Conservation (phyloP, 2,888 invertebrate genomes). For the Stegana nigrithorax region DNA sequence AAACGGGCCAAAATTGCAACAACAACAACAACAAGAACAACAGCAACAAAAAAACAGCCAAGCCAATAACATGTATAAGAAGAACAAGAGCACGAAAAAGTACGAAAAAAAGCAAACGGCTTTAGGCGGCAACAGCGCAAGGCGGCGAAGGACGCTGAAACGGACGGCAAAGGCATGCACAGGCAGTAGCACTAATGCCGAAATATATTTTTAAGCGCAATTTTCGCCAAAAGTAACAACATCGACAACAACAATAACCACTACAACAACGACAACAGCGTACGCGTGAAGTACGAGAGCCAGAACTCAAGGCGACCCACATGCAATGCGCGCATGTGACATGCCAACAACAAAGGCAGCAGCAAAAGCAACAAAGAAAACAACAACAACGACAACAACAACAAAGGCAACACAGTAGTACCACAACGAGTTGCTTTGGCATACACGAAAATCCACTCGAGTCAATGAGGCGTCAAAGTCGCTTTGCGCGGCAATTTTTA, state of each 20-base stretch:
- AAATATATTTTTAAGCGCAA: constrained; percentile 43
- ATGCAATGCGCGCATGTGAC: constrained; percentile 46
- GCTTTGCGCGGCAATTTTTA: constrained; percentile 40
- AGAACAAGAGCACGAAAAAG: constrained; percentile 30
- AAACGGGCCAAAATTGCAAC: constrained; percentile 41
- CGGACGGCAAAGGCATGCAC: background rate
- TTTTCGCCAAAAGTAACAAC: constrained; percentile 33
- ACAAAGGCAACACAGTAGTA: no score
- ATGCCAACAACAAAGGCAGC: constrained; percentile 37
- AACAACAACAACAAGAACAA: constrained; percentile 35
- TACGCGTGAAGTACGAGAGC: constrained; percentile 43
- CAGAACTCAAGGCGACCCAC: constrained; percentile 45
- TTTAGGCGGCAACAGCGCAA: background rate
- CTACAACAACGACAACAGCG: constrained; percentile 18
- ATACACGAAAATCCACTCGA: constrained; percentile 47
- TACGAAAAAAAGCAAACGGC: background rate
- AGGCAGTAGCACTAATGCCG: background rate
- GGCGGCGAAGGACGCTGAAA: background rate
- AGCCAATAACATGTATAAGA: constrained; percentile 33
- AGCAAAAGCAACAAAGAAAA: background rate
- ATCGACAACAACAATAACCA: constrained; percentile 35
- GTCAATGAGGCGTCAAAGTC: constrained; percentile 60
- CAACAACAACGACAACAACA: background rate
- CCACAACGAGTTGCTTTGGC: constrained; percentile 7
- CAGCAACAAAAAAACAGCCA: constrained; percentile 32